Conservation (phyloP, 2,797 vertebrate genomes). For the Telmatherina bonti region DNA sequence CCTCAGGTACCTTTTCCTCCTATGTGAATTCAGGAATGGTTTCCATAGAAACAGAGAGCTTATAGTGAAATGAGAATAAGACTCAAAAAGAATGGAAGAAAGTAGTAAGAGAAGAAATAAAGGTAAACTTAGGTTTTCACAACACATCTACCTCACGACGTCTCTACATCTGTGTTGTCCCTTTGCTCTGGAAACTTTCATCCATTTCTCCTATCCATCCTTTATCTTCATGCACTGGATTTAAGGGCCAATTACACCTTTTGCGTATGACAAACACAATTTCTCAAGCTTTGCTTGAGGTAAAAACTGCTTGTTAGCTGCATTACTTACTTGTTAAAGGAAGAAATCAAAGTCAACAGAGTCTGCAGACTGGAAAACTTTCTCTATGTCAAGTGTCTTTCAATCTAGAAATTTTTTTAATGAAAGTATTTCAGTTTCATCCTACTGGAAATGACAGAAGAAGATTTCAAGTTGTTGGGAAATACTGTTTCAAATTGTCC, state of each 20-base stretch:
- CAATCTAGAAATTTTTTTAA: neutral
- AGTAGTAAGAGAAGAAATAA: slow-evolving; percentile 4
- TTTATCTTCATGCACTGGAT: slow-evolving; percentile 48
- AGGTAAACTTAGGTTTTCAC: slow-evolving; percentile 26
- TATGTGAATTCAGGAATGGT: slow-evolving; percentile 68
- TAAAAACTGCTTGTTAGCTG: slow-evolving; percentile 57
- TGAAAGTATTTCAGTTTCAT: slow-evolving; percentile 6
- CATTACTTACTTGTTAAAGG: slow-evolving; percentile 52
- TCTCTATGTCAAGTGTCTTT: slow-evolving; percentile 6
- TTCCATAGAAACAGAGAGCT: slow-evolving; percentile 82
- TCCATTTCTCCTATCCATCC: slow-evolving; percentile 42
- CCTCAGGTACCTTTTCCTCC: slow-evolving; percentile 73
- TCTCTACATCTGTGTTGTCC: slow-evolving; percentile 22
- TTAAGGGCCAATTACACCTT: slow-evolving; percentile 67
- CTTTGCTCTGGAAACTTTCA: slow-evolving; percentile 44
- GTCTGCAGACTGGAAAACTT: slow-evolving; percentile 17
- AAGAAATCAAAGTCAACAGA: slow-evolving; percentile 30
- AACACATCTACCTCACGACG: slow-evolving; percentile 26
- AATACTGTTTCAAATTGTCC: slow-evolving; percentile 1
- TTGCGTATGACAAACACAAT: slow-evolving; percentile 37
- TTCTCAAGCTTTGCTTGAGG: slow-evolving; percentile 33
- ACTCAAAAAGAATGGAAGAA: slow-evolving; percentile 17
- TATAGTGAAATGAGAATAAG: slow-evolving; percentile 53
- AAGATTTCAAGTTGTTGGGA: slow-evolving; percentile 8
- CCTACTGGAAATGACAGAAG: neutral